Conservation (phyloP, 2,888 invertebrate genomes). For the Tenthredo mesomela region DNA sequence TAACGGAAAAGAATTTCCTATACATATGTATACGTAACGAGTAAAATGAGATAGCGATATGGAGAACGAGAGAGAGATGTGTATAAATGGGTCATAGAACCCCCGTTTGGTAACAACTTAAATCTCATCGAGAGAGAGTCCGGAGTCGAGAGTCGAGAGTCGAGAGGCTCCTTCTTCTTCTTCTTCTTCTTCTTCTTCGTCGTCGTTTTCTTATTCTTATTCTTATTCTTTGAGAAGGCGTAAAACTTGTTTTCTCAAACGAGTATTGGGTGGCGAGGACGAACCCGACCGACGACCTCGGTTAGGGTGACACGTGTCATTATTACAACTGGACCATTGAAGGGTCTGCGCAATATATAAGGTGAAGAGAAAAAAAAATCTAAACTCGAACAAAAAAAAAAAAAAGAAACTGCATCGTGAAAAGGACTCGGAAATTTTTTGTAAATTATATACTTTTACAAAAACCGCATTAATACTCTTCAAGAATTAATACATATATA, state of each 20-base stretch:
- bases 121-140: background rate
- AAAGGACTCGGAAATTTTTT: background rate
- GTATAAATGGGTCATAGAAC: slow-evolving; percentile 52
- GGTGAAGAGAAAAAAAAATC: background rate
- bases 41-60: slow-evolving; percentile 6
- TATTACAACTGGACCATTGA: background rate
- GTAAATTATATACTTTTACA: background rate
- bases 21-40: slow-evolving; percentile 12
- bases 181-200: background rate
- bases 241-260: slow-evolving; percentile 44
- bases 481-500: too few relatives aligned
- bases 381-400: background rate
- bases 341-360: background rate
- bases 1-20: background rate
- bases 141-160: too few relatives aligned
- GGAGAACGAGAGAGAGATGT: background rate
- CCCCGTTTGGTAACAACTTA: slow-evolving; percentile 48
- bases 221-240: background rate
- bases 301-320: slow-evolving; percentile 40
- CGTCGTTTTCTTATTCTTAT: background rate
- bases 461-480: background rate
- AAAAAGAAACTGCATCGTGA: background rate
- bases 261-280: slow-evolving; percentile 45
- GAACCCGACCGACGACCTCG: slow-evolving; percentile 38
- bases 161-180: background rate